phyloP scores from a whole-genome alignment of 1,140 invertebrate genomes.

The Kradibia gibbosae region DNA sequence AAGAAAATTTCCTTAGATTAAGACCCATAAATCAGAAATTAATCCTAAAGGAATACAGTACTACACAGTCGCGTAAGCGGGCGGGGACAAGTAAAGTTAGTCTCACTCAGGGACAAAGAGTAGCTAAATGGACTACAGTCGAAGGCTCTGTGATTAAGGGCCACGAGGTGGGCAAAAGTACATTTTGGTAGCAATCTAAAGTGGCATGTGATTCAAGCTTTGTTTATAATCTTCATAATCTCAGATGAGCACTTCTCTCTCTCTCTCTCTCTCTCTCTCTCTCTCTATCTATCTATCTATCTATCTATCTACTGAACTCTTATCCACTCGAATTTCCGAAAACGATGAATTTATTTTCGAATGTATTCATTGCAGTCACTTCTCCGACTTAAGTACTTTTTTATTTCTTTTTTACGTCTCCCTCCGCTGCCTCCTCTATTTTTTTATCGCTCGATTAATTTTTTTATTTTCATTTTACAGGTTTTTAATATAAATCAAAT shows the following conservation, averaged over 20 bases:
- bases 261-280: constrained; percentile 53
- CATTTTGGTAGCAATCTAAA: constrained; percentile 60
- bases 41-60: not conserved
- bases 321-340: too few species aligned
- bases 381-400: too few species aligned
- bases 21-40: constrained; percentile 4
- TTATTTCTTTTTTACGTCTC: too few species aligned
- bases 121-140: not conserved
- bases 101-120: too few species aligned
- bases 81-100: not conserved
- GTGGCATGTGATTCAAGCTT: constrained; percentile 68
- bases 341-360: too few species aligned
- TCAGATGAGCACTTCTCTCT: constrained; percentile 57
- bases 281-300: not conserved
- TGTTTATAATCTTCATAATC: constrained; percentile 67
- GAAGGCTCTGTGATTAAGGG: not conserved
- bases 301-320: not conserved
- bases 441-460: too few species aligned
- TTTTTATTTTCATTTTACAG: too few species aligned
- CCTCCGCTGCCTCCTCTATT: too few species aligned
- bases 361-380: too few species aligned
- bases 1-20: not conserved
- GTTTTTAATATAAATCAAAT: too few species aligned
- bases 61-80: not conserved
- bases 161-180: constrained; percentile 48